These are phyloP conservation scores for Clavelina lepadiformis DNA, from an alignment of 23 tunicate species.

Conservation along the genomic window DNA sequence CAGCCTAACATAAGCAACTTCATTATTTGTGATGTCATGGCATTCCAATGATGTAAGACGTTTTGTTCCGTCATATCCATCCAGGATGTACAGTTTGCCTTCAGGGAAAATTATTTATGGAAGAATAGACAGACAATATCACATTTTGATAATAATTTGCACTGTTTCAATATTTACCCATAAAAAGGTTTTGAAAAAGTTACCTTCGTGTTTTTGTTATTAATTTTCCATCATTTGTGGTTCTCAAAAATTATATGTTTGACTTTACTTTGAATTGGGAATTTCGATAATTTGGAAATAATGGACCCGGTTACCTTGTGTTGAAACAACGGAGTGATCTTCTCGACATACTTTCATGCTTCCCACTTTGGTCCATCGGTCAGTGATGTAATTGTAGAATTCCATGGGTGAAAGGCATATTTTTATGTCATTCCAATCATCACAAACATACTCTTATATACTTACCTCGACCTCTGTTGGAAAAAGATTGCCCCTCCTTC, in stretches of 20 bases:
- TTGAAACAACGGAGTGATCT: slow-evolving; percentile 4
- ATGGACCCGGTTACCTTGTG: not conserved
- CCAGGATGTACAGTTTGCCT: slow-evolving; percentile 6
- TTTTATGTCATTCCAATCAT: slow-evolving; percentile 10
- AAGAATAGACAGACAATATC: too few relatives aligned
- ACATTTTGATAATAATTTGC: too few relatives aligned
- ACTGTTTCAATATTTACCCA: too few relatives aligned
- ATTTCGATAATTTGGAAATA: too few relatives aligned
- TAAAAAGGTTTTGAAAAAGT: too few relatives aligned
- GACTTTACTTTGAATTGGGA: too few relatives aligned
- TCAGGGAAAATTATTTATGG: too few relatives aligned
- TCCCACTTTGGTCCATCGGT: slow-evolving; percentile 4
- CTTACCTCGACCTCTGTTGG: too few relatives aligned
- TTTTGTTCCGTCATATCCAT: not conserved
- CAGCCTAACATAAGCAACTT: not conserved
- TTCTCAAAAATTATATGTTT: too few relatives aligned
- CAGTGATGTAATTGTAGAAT: not conserved
- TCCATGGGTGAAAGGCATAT: slow-evolving; percentile 7
- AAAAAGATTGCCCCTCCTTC: too few relatives aligned
- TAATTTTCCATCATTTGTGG: too few relatives aligned
- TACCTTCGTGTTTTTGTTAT: too few relatives aligned
- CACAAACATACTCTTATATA: not conserved
- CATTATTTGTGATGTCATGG: not conserved
- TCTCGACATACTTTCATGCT: slow-evolving; percentile 1
- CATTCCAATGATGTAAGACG: not conserved